Base-by-base conservation (phyloP, 2,888 invertebrate genomes). In the Rugalucina vietnamica region DNA sequence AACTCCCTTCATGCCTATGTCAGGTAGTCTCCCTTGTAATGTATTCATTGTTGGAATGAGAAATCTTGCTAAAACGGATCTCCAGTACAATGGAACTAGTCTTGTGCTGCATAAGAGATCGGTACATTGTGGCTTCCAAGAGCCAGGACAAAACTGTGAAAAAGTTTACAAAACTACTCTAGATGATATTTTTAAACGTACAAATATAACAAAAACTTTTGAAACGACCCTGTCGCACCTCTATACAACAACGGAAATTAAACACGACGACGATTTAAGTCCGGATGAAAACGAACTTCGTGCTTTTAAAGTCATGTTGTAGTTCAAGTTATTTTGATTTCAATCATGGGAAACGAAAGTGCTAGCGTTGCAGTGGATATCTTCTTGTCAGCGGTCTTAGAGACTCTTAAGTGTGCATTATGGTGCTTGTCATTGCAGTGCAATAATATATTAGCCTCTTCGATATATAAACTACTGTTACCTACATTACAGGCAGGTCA, bases 1-100 rank as follows among this genome's bases (percentile, higher is more conserved):
- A 24, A 74, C 57, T 18, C 43, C 72, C 18, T 80, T 86, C 50
- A 24, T 12, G 1, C 78, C 83, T 10, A 36, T 87, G 4, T 88
- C 89, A 18, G 54, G 72, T 12, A 75, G 90, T 2, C 75, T 93
- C 27, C 91, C 92, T 10, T 93, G 93, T 88, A 92, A 92, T 81
- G 70, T 90, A 0, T 84, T 88, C 27, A 57, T 91, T 10, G 90
- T 91, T 34, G 91, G 90, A 50, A 74, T 93, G 72, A 89, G 92
- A 32, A 92, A 89, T 77, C 82, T 93, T 18, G 86, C 89, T 18
- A 91, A 89, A 14, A 87, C 89, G 8, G 88, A 91, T 71, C 72
- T 92, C 8, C 77, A 87, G 39, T 91, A 92, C 78, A 92, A 92
- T 76, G 92, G 92, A 32, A 92, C 92, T 12, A 92, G 91, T 76